These are phyloP conservation scores for Formica exsecta DNA, from an alignment of 1,140 invertebrate species.

Conservation along the genomic window DNA sequence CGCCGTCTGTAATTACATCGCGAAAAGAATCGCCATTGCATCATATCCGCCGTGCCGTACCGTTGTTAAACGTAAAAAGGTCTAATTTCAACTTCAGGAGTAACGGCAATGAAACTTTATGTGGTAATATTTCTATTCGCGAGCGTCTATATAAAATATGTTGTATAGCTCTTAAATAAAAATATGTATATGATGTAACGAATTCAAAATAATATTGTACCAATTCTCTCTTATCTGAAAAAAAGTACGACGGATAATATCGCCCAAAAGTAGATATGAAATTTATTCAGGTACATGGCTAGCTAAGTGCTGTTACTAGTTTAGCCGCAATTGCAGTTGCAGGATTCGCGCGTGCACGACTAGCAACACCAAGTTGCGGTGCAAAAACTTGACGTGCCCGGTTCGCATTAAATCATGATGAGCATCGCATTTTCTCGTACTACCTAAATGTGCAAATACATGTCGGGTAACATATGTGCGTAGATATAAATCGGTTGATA, in stretches of 20 bases:
- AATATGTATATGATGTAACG: background rate
- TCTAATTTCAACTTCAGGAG: slow-evolving; percentile 52
- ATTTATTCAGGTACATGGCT: slow-evolving; percentile 17
- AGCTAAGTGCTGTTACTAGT: slow-evolving; percentile 19
- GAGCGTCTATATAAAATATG: background rate
- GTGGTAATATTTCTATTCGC: slow-evolving; percentile 40
- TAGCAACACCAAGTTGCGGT: slow-evolving; percentile 31
- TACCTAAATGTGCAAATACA: slow-evolving; percentile 34
- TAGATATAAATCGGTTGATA: background rate
- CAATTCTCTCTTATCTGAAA: background rate
- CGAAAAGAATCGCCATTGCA: slow-evolving; percentile 53
- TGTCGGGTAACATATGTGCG: background rate
- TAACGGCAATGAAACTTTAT: slow-evolving; percentile 49
- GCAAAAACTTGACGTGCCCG: slow-evolving; percentile 50
- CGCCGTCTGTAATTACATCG: slow-evolving; percentile 54
- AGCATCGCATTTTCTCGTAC: slow-evolving; percentile 33
- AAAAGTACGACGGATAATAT: slow-evolving; percentile 12
- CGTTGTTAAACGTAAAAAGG: slow-evolving; percentile 47
- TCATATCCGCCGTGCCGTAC: background rate
- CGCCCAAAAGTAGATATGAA: slow-evolving; percentile 5
- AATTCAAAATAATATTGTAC: background rate
- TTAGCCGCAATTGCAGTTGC: slow-evolving; percentile 28
- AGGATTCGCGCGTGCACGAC: slow-evolving; percentile 18
- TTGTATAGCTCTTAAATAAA: background rate
- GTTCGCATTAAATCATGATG: slow-evolving; percentile 57